phyloP scores from a whole-genome alignment of 1,140 invertebrate genomes.

The Brachionus angularis region DNA sequence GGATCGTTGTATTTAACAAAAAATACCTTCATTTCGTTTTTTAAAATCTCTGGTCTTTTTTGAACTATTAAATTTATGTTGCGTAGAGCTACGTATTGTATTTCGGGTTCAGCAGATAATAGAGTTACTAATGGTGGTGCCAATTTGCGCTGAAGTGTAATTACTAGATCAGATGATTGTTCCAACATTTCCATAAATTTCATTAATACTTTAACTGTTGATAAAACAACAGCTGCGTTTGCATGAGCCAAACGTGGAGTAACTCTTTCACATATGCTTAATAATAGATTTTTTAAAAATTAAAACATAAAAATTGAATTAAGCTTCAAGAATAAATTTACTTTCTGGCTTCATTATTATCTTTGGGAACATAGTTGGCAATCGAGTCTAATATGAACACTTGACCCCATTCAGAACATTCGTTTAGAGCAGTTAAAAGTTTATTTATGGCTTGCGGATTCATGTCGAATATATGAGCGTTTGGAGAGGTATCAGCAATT shows the following conservation, averaged over 20 bases:
- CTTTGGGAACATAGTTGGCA: conserved; percentile 92
- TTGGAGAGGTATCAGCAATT: conserved; percentile 93
- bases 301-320: background rate
- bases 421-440: conserved; percentile 92
- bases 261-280: conserved; percentile 87
- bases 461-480: conserved; percentile 88
- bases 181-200: conserved; percentile 96
- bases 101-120: conserved; percentile 92
- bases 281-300: background rate
- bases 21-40: conserved; percentile 99
- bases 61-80: conserved; percentile 99
- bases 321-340: conserved; percentile 1
- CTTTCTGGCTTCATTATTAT: conserved; percentile 95
- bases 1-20: conserved; percentile 99
- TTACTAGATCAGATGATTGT: conserved; percentile 85
- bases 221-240: conserved; percentile 98
- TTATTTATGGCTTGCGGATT: conserved; percentile 97
- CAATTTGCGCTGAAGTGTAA: conserved; percentile 77
- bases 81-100: conserved; percentile 94
- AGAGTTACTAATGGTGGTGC: conserved; percentile 97
- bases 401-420: conserved; percentile 99
- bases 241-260: conserved; percentile 95
- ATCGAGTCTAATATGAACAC: conserved; percentile 96
- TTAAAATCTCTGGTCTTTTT: conserved; percentile 95
- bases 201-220: conserved; percentile 94